Evolutionary conservation across 2,797 vertebrate genomes (phyloP), one percentile per base, ranked within the genome.

Genomic region (Sebastes taczanowskii): DNA sequence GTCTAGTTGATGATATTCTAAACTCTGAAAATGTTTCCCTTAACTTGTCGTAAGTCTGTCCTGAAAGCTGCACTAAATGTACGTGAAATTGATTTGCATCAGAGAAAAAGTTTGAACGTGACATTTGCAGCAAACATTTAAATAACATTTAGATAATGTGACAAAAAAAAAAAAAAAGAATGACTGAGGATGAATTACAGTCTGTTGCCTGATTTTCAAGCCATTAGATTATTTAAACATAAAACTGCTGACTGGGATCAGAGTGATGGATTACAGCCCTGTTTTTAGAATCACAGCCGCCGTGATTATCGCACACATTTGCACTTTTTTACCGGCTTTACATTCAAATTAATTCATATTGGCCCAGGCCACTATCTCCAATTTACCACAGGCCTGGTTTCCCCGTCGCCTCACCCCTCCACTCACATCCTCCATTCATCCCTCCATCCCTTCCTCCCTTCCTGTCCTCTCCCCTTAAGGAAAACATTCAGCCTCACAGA

Each of bases 201-300:
- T 27, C 55, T 58, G 49, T 1, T 1, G 29, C 22, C 20, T 1
- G 0, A 20, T 64, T 64, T 75, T 62, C 0, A 2, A 25, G 13
- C 22, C 49, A 7, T 71, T 68, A 30, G 7, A 63, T 82, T 14
- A 68, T 83, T 77, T 61, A 42, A 70, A 64, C 35, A 27, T 29
- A 81, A 76, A 68, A n/a, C 52, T 71, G 74, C 71, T 83, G 77
- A 85, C 18, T 46, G 46, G 58, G 30, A 83, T 78, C 46, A 30
- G 23, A 76, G 72, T 72, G 75, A 80, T 68, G 52, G 83, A 83
- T 77, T 58, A 65, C 23, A 52, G 55, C 1, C 80, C 7, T 1
- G 18, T 61, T 81, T 78, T 34, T 30, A 71, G 74, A 86, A 68
- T 59, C 74, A 59, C 69, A 71, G 71, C 25, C 5, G 6, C 46